A percentile compares a stretch with the other conserved stretches of the same genome.
Evolutionary conservation across 2,113 vertebrate species (phyloP).

Genomic region (Panthera tigris): DNA sequence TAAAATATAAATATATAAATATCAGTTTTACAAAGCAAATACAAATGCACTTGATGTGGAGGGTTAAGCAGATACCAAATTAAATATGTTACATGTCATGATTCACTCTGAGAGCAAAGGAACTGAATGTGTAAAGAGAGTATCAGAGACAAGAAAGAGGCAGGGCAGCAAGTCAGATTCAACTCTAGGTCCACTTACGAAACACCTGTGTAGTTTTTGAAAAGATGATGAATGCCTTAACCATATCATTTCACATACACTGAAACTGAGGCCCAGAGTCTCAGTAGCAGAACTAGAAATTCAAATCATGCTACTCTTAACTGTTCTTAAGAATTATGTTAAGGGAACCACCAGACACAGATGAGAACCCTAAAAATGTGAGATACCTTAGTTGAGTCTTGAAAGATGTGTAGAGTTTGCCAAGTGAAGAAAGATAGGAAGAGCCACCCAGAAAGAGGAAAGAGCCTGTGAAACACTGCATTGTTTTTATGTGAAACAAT

Average conservation of each 20-base stretch:
- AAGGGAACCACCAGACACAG: not conserved
- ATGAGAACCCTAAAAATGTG: not conserved
- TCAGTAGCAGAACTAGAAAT: not conserved
- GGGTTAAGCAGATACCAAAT: not conserved
- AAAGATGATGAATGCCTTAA: not conserved
- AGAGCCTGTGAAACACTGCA: not conserved
- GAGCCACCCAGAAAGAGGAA: not conserved
- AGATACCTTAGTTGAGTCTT: not conserved
- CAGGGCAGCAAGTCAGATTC: not conserved
- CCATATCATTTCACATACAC: not conserved
- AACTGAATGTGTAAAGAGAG: not conserved
- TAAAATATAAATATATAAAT: not conserved
- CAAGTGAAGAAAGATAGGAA: not conserved
- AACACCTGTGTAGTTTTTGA: not conserved
- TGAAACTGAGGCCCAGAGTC: not conserved
- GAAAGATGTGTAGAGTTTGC: not conserved
- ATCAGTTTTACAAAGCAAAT: not conserved
- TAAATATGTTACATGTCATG: not conserved
- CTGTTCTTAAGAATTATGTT: not conserved
- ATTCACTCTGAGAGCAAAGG: not conserved
- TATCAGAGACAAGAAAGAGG: not conserved
- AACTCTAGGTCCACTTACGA: not conserved
- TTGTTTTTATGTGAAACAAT: not conserved
- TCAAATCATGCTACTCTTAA: not conserved
- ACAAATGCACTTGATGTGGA: not conserved